Evolutionary conservation across 1,140 invertebrate genomes (phyloP).

Genomic region (Periplaneta americana): DNA sequence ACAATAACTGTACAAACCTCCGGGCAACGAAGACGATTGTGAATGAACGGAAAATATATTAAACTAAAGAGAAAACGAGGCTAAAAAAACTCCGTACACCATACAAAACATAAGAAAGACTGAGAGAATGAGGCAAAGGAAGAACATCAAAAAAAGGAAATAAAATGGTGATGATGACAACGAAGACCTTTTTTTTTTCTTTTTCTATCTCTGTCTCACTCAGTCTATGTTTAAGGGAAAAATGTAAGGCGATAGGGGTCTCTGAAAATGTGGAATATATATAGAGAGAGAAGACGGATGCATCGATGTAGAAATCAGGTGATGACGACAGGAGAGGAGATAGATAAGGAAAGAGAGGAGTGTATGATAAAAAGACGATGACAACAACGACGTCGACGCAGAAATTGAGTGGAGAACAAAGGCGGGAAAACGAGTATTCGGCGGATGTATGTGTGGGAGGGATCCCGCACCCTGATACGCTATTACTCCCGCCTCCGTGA

Average conservation of each 20-base stretch:
- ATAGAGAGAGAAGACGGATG: not conserved
- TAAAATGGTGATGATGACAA: not conserved
- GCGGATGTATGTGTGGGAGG: not conserved
- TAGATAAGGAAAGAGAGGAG: not conserved
- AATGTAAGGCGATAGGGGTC: not conserved
- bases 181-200: not conserved
- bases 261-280: not conserved
- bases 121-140: not conserved
- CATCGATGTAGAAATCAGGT: conserved; percentile 7
- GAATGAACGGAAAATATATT: not conserved
- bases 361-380: not conserved
- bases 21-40: not conserved
- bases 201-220: too few species aligned
- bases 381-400: not conserved
- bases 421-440: not conserved
- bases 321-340: conserved; percentile 2
- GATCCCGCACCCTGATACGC: not conserved
- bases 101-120: not conserved
- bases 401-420: not conserved
- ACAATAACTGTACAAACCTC: not conserved
- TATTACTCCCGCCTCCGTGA: too few species aligned
- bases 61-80: not conserved
- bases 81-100: not conserved
- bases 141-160: not conserved
- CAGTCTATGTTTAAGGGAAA: not conserved